Base-by-base conservation (phyloP, 2,888 invertebrate species). In the Ditula angustiorana region DNA sequence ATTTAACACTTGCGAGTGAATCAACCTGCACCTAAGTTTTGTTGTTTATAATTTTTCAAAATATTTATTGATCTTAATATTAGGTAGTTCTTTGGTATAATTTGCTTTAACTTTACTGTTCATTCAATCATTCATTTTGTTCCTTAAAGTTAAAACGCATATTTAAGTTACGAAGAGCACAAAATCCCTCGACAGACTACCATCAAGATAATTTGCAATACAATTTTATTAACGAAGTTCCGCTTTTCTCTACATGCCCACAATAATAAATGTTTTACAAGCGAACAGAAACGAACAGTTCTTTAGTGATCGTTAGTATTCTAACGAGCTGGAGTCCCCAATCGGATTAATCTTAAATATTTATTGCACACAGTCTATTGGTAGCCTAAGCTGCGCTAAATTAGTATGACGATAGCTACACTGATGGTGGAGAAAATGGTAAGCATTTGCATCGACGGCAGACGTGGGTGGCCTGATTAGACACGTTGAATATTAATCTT, bases 331-430 rank as follows among this genome's bases (percentile, higher is more conserved):
- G 74, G 76, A 74, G 77, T 77, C 74, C 78, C 81, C 85, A 87
- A 92, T 92, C 92, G 86, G 91, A 91, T 91, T 89, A 89, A 90
- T 90, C 88, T 90, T 89, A 91, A 92, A 92, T 92, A 92, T 92
- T 92, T 92, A 92, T 92, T 92, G 88, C 89, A 84, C 88, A 91
- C 83, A 85, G 85, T 81, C 81, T 79, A 84, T 85, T 86, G 86
- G 88, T 82, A 87, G 83, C 81, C 81, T 80, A 81, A 83, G 84
- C 75, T 83, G 77, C 73, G 80, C 72, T 84, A 85, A 91, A 92
- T 92, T 92, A 90, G 92, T 91, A 92, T 92, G 86, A 89, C 80
- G 87, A 90, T 91, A 86, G 84, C 76, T 80, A 76, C 85, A 75
- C 86, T 80, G 91, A 90, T 92, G 90, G 86, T 87, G 85, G 86